Base-by-base conservation (phyloP, 2,797 vertebrate species). In the Notamacropus eugenii region DNA sequence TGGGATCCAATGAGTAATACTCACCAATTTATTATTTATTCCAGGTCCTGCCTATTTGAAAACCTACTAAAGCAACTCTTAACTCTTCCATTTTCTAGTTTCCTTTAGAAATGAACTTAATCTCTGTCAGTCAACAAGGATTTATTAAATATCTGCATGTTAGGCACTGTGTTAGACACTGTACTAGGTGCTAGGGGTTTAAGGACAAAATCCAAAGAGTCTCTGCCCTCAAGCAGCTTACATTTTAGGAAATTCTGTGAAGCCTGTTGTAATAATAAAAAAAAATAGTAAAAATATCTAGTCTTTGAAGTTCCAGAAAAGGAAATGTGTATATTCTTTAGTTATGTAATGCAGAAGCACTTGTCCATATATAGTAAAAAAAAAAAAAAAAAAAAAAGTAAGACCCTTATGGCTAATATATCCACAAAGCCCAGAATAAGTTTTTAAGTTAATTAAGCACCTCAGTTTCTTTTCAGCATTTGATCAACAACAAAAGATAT, bases 381-480 rank as follows among this genome's bases (percentile, higher is more conserved):
- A 4, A 57, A 57, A 57, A 93, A 4, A 57, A 57, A 57, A 24
- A 56, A 56, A 55, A 55, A 46, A 46, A 46, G 46, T 92, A 54
- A 24, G 56, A 9, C 91, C 93, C 54, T 1, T 52, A 62, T 57
- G 34, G 13, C 50, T 94, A 31, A 28, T 93, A 12, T 82, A 12
- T 90, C 28, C 93, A 96, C 93, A 5, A 91, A 97, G 5, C 34
- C 3, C 94, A 46, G n/a, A 46, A 74, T 55, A 56, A 16, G 58
- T 94, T 96, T 94, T 95, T 40, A 94, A 96, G 24, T 92, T 74
- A 95, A 90, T 74, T 67, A 95, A 57, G 24, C 27, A 92, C 92
- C 27, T 97, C 8, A 93, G 55, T 90, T 94, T 94, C 6, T 95
- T 96, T 92, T 55, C 55, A 96, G 54, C 31, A 52, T n/a, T 93